phyloP scores from a whole-genome alignment of 1,140 invertebrate genomes.

The Druon quercuslanigerum region DNA sequence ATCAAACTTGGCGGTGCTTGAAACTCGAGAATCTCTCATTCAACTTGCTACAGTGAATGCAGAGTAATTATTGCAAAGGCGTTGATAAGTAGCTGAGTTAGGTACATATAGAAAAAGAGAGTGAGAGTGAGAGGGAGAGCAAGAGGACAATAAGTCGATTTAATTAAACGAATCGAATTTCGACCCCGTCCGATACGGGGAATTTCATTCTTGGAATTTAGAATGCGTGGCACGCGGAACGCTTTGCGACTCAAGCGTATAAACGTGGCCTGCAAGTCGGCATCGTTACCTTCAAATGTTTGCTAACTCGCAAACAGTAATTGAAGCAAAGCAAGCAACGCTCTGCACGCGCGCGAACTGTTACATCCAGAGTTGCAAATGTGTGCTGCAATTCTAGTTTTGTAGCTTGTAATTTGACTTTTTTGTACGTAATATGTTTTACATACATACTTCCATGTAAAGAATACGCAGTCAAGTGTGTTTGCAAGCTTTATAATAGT shows the following conservation, averaged over 20 bases:
- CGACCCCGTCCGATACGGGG: neutral
- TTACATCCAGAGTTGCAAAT: neutral
- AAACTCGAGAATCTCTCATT: slow-evolving; percentile 20
- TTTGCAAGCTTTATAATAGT: neutral
- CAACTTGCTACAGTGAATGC: slow-evolving; percentile 1
- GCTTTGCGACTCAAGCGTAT: neutral
- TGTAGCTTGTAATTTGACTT: neutral
- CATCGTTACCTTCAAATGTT: neutral
- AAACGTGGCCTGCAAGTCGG: neutral
- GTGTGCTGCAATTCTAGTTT: neutral
- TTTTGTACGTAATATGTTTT: neutral
- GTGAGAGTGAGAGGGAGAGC: neutral
- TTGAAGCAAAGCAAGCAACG: neutral
- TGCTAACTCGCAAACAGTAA: neutral
- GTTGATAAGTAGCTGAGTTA: neutral
- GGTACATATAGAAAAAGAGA: neutral
- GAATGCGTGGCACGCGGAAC: neutral
- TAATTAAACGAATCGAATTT: slow-evolving; percentile 27
- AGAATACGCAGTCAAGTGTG: neutral
- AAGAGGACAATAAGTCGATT: slow-evolving; percentile 1
- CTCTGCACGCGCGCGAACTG: slow-evolving; percentile 1
- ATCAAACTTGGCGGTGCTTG: slow-evolving; percentile 21
- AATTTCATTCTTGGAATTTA: neutral
- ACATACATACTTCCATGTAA: too few relatives aligned
- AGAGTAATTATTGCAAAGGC: slow-evolving; percentile 18